Conservation (phyloP, 1,140 invertebrate species). For the Steinernema feltiae region DNA sequence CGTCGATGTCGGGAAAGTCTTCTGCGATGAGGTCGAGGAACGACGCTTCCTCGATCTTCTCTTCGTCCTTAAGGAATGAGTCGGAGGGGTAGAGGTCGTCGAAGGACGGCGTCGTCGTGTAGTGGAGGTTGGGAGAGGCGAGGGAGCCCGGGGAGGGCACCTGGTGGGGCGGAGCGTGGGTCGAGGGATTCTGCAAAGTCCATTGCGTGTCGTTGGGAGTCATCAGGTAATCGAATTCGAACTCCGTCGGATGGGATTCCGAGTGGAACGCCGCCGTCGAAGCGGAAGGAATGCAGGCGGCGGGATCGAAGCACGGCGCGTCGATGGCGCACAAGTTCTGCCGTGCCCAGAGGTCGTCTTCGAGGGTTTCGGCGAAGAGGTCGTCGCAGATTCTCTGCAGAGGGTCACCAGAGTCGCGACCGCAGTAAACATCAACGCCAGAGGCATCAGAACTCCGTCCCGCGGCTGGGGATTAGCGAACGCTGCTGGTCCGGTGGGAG, state of each 20-base stretch:
- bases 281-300: not conserved
- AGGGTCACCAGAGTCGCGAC: not conserved
- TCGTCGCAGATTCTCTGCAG: not conserved
- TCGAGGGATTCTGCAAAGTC: not conserved
- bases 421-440: not conserved
- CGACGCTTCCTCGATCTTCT: not conserved
- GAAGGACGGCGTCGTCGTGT: not conserved
- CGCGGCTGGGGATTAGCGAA: conserved; percentile 9
- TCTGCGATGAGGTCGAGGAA: not conserved
- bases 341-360: not conserved
- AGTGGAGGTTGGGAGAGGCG: not conserved
- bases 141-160: not conserved
- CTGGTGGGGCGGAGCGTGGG: not conserved
- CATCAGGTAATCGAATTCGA: not conserved
- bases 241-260: not conserved
- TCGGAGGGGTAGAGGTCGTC: not conserved
- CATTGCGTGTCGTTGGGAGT: not conserved
- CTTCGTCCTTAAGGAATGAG: not conserved
- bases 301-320: not conserved
- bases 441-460: conserved; percentile 8
- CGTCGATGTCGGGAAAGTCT: not conserved
- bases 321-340: not conserved
- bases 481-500: not conserved
- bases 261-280: not conserved
- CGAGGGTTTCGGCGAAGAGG: not conserved